Base-by-base conservation (phyloP, 2,797 vertebrate genomes). In the Rhinichthys osculus region DNA sequence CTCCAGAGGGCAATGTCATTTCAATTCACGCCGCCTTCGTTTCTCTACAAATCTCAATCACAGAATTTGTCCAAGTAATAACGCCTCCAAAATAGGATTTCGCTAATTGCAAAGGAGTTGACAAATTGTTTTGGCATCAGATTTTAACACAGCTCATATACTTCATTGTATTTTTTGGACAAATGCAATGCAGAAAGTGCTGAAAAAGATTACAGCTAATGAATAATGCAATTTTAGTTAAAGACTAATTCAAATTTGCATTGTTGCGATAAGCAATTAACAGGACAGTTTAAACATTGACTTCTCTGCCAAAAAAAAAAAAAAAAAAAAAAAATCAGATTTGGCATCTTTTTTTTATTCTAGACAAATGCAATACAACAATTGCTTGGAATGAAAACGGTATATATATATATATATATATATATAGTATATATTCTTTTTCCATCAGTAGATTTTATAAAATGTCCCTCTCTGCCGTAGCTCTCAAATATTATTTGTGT, bases 31-130 rank as follows among this genome's bases (percentile, higher is more conserved):
- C 84, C 1, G 21, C 81, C 89, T 92, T 92, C 93, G 92, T 94
- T 93, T 93, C 93, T 93, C 92, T 91, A 92, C 93, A 93, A 94
- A 95, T 95, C 93, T 91, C 92, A 74, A 92, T 92, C 93, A 93
- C 93, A 74, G 57, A 95, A 96, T 94, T 94, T 94, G 94, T 95
- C 94, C 92, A 94, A 94, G 94, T 95, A 94, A 94, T 92, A 94
- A 94, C 90, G 93, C 93, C 64, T 93, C 92, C 93, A 93, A 93
- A 95, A 94, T 93, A 92, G 94, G 95, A 95, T 95, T 95, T 95
- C 90, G 93, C 94, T 94, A 95, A 95, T 95, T 94, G 95, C 93
- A 57, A 94, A 95, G 91, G 21, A 86, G 70, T 74, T 73, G 69
- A 80, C 57, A 50, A 30, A 54, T 50, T 30, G 62, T 30, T 70